These are phyloP conservation scores for Hermetia illucens DNA, from an alignment of 1,140 invertebrate species.

Conservation along the genomic window DNA sequence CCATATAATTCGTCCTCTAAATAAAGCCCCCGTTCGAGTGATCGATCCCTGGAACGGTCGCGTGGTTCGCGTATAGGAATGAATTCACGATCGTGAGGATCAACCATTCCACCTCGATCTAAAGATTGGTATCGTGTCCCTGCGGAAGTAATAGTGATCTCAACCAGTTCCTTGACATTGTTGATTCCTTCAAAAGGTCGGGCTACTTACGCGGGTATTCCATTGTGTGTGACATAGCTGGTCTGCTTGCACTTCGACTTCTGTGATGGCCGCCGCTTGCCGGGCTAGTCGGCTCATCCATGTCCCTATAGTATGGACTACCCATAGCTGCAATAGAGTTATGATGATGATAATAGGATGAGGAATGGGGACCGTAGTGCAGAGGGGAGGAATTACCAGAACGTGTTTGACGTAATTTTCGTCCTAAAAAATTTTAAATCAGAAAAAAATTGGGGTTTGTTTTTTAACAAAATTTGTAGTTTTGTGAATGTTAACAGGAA, in stretches of 20 bases:
- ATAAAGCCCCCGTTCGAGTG: slow-evolving; percentile 49
- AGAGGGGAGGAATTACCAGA: slow-evolving; percentile 45
- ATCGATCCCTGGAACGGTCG: slow-evolving; percentile 46
- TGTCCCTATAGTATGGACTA: slow-evolving; percentile 53
- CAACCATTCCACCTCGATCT: slow-evolving; percentile 48
- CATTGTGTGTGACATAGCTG: slow-evolving; percentile 35
- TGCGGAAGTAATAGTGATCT: slow-evolving; percentile 5
- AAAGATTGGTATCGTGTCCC: slow-evolving; percentile 57
- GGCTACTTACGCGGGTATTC: slow-evolving; percentile 29
- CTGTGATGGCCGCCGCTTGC: slow-evolving; percentile 48
- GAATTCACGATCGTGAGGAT: slow-evolving; percentile 58
- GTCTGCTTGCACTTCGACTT: slow-evolving; percentile 43
- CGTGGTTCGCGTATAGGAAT: slow-evolving; percentile 61
- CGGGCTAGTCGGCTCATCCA: slow-evolving; percentile 58
- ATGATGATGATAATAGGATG: slow-evolving; percentile 39
- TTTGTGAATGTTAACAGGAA: no score
- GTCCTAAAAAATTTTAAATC: slow-evolving; percentile 14
- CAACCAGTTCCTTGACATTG: no score
- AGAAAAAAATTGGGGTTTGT: not conserved
- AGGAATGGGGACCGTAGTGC: slow-evolving; percentile 32
- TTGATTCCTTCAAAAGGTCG: not conserved
- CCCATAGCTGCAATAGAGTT: slow-evolving; percentile 37
- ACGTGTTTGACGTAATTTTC: slow-evolving; percentile 35
- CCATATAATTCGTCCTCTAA: slow-evolving; percentile 61
- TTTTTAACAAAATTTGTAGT: not conserved